Conservation (phyloP, 2,888 invertebrate species). For the Dynastes hyllus region DNA sequence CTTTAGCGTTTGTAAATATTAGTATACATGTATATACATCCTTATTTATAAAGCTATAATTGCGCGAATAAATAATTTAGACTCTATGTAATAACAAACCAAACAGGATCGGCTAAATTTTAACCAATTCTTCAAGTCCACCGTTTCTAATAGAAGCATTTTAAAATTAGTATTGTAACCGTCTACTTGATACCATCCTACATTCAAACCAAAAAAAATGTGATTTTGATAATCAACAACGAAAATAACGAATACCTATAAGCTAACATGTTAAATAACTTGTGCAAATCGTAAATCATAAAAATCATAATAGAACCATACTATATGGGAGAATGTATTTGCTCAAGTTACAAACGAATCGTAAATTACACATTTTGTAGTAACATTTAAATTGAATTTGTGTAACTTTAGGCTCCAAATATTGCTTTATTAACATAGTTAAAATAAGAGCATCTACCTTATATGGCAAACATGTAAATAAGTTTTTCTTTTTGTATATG, state of each 20-base stretch:
- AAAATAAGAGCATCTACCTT: too few relatives aligned
- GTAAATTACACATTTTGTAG: slow-evolving; percentile 6
- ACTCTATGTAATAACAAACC: slow-evolving; percentile 7
- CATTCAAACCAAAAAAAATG: background rate
- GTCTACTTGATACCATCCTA: background rate
- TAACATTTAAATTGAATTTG: background rate
- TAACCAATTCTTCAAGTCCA: background rate
- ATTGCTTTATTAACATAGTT: slow-evolving; percentile 19
- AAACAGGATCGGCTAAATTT: slow-evolving; percentile 14
- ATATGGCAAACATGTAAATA: too few relatives aligned
- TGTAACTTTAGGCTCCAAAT: slow-evolving; percentile 1
- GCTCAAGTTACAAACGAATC: slow-evolving; percentile 3
- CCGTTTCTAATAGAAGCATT: background rate
- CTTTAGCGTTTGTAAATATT: slow-evolving; percentile 22
- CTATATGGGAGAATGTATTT: background rate
- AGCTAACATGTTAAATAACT: background rate
- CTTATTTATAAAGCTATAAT: slow-evolving; percentile 10
- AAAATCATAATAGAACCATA: too few relatives aligned
- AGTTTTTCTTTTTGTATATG: too few relatives aligned
- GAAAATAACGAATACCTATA: background rate
- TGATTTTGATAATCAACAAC: background rate
- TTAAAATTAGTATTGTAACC: slow-evolving; percentile 26
- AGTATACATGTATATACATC: background rate
- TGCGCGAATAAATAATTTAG: slow-evolving; percentile 21
- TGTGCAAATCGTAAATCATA: background rate